These are phyloP conservation scores for Lagocephalus sceleratus DNA, from an alignment of 2,797 vertebrate genomes.

Conservation along the genomic window DNA sequence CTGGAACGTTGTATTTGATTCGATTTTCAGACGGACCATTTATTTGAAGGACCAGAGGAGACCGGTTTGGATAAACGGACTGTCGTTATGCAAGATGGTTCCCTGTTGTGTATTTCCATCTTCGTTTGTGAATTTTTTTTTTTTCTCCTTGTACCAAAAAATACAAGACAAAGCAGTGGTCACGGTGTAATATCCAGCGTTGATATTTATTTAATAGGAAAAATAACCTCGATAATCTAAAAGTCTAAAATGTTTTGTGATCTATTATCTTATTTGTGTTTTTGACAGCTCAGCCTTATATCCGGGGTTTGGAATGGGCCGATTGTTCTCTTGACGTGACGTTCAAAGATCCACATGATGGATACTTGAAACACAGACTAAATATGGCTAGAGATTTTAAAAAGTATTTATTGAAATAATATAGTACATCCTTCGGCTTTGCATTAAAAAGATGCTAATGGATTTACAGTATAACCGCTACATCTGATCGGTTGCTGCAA, in stretches of 20 bases:
- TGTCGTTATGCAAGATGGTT: neutral
- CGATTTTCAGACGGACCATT: constrained; percentile 16
- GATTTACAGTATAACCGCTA: neutral
- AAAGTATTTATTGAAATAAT: neutral
- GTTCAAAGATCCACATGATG: constrained; percentile 20
- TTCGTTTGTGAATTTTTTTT: neutral
- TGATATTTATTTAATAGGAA: too few species aligned
- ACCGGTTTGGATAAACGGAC: constrained; percentile 23
- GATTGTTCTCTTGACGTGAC: neutral
- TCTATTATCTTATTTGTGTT: too few species aligned
- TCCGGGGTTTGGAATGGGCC: neutral
- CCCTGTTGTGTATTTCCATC: neutral
- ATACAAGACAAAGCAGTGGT: neutral
- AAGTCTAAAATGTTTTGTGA: too few species aligned
- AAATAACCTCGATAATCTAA: too few species aligned
- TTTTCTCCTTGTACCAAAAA: neutral
- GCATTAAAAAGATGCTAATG: neutral
- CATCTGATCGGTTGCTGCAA: neutral
- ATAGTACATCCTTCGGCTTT: neutral
- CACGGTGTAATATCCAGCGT: too few species aligned
- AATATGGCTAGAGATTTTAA: neutral
- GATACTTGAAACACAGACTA: constrained; percentile 6
- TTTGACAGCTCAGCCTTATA: neutral
- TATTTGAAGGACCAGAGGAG: constrained; percentile 17
- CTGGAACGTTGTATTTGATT: constrained; percentile 22